Evolutionary conservation across 2,113 vertebrate species (phyloP).

Genomic region (Myrmecobius fasciatus): DNA sequence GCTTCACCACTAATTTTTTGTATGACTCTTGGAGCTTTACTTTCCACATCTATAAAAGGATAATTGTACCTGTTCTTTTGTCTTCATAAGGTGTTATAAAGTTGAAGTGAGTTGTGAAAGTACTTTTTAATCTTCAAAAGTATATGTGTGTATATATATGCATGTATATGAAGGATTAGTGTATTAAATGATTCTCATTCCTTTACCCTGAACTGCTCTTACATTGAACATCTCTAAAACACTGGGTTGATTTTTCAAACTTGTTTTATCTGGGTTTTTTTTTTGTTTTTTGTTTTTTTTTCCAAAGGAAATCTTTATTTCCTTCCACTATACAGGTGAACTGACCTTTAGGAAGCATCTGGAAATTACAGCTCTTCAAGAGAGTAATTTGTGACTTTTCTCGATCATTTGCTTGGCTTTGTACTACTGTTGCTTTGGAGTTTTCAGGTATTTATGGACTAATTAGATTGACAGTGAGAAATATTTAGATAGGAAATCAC

Average conservation of each 20-base stretch:
- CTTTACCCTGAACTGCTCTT: background rate
- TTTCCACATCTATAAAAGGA: background rate
- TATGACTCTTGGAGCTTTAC: background rate
- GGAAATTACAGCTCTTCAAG: background rate
- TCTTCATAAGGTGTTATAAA: background rate
- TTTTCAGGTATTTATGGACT: conserved; percentile 72
- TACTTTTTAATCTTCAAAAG: background rate
- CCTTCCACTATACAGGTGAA: background rate
- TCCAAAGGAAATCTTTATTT: conserved; percentile 26
- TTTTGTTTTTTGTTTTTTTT: background rate
- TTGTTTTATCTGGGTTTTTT: background rate
- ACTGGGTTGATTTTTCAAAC: background rate
- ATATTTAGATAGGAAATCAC: conserved; percentile 73
- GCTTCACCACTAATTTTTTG: background rate
- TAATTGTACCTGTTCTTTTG: background rate
- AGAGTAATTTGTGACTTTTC: conserved; percentile 25
- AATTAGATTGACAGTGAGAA: conserved; percentile 67
- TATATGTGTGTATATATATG: too few species aligned
- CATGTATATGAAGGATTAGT: background rate
- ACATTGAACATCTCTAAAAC: background rate
- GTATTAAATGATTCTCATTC: background rate
- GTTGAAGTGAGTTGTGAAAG: background rate
- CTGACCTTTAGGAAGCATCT: conserved; percentile 43
- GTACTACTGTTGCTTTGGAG: background rate
- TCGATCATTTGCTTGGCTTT: conserved; percentile 16